Evolutionary conservation across 2,888 invertebrate species (phyloP).

Genomic region (Acleris holmiana): DNA sequence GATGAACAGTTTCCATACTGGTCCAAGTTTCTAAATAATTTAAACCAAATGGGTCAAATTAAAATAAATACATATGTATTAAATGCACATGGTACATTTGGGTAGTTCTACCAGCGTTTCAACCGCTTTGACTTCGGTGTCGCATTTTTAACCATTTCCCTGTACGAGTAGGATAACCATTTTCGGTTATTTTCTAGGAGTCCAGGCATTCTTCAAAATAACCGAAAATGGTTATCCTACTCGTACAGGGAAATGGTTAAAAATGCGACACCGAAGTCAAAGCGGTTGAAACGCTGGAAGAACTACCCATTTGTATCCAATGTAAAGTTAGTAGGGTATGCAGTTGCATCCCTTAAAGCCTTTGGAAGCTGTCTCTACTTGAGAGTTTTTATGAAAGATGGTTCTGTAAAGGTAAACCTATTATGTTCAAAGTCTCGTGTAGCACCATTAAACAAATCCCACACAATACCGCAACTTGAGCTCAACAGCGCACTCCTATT

Average conservation of each 20-base stretch:
- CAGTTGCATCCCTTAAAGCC: constrained; percentile 37
- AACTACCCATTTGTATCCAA: background rate
- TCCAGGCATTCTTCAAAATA: too few relatives aligned
- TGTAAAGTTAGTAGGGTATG: constrained; percentile 37
- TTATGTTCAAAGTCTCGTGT: constrained; percentile 38
- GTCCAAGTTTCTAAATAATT: constrained; percentile 12
- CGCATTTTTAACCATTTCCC: too few relatives aligned
- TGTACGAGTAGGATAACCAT: too few relatives aligned
- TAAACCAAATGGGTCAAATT: constrained; percentile 6
- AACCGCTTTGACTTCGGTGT: too few relatives aligned
- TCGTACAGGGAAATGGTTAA: too few relatives aligned
- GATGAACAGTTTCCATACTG: constrained; percentile 21
- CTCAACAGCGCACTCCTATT: constrained; percentile 26
- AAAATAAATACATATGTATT: background rate
- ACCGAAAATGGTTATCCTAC: too few relatives aligned
- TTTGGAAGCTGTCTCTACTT: constrained; percentile 39
- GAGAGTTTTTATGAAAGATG: constrained; percentile 23
- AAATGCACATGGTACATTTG: background rate
- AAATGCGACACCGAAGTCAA: too few relatives aligned
- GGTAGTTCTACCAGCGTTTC: too few relatives aligned
- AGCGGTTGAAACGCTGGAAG: too few relatives aligned
- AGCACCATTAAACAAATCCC: constrained; percentile 28
- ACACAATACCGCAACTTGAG: constrained; percentile 37
- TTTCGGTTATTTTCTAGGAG: too few relatives aligned
- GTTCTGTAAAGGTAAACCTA: constrained; percentile 18